A percentile compares a stretch with the other conserved stretches of the same genome.
phyloP scores from a whole-genome alignment of 2,797 vertebrate genomes.

The Antennarius maculatus region DNA sequence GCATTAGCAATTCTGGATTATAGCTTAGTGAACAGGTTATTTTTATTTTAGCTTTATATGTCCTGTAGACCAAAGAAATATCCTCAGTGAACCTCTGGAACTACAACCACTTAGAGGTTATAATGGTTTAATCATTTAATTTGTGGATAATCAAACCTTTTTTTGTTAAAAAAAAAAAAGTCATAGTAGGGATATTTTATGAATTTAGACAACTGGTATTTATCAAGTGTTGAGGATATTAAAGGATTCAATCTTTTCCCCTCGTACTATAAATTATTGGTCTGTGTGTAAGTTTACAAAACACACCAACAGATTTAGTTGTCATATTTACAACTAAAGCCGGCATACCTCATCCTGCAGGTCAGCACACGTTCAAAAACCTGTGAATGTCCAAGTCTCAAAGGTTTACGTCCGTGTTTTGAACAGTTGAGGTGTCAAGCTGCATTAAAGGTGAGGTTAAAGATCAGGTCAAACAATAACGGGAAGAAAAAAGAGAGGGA shows the following conservation, averaged over 20 bases:
- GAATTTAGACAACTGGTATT: neutral
- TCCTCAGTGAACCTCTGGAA: constrained; percentile 52
- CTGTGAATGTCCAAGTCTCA: constrained; percentile 61
- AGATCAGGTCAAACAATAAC: constrained; percentile 19
- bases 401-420: constrained; percentile 34
- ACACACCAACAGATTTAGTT: constrained; percentile 16
- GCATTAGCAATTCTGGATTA: constrained; percentile 72
- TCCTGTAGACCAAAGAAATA: constrained; percentile 35
- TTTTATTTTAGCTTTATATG: constrained; percentile 62
- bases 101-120: neutral
- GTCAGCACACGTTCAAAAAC: constrained; percentile 63
- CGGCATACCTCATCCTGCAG: constrained; percentile 27
- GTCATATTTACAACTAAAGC: constrained; percentile 46
- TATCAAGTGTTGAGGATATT: neutral
- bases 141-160: neutral
- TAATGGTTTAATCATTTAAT: neutral
- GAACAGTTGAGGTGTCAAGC: constrained; percentile 5
- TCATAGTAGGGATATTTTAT: neutral
- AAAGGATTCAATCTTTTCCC: constrained; percentile 15
- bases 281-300: constrained; percentile 32
- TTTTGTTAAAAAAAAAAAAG: constrained; percentile 2
- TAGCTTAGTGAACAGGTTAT: constrained; percentile 73
- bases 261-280: constrained; percentile 26
- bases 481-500: neutral
- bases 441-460: constrained; percentile 23